Percentiles rank a stretch among this genome's conserved stretches.
These are phyloP conservation scores for Apodemia zela DNA, from an alignment of 2,888 invertebrate genomes.

Conservation along the genomic window DNA sequence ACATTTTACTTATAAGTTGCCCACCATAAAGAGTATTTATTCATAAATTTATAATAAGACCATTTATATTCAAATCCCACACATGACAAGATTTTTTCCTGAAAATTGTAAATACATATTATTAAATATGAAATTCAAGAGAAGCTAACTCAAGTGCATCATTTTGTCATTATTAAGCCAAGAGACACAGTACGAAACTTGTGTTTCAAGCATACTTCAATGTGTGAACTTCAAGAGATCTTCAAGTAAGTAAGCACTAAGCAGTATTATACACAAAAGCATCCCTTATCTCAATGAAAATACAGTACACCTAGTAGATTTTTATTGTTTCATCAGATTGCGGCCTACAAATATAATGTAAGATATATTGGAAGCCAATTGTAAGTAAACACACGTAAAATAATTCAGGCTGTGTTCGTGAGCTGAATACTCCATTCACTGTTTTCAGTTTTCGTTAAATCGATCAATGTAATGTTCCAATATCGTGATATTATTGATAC, in stretches of 20 bases:
- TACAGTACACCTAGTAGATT: background rate
- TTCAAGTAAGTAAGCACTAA: background rate
- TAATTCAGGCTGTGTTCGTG: conserved; percentile 32
- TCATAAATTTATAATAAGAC: too few species aligned
- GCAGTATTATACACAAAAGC: background rate
- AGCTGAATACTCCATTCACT: conserved; percentile 31
- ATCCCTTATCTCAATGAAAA: background rate
- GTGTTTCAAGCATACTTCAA: conserved; percentile 11
- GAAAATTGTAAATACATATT: background rate
- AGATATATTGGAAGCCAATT: conserved; percentile 32
- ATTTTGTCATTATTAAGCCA: conserved; percentile 2
- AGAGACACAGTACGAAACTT: background rate
- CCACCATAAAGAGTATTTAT: too few species aligned
- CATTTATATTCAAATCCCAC: too few species aligned
- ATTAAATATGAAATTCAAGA: background rate
- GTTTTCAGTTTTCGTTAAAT: conserved; percentile 33
- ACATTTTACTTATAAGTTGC: too few species aligned
- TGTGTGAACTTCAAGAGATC: conserved; percentile 7
- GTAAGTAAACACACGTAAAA: conserved; percentile 38
- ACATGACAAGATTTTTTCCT: too few species aligned
- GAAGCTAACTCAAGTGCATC: background rate
- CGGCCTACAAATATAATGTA: conserved; percentile 22
- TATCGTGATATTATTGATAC: background rate
- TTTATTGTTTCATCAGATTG: conserved; percentile 7
- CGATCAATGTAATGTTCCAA: conserved; percentile 25